Evolutionary conservation across 1,140 invertebrate genomes (phyloP).

Genomic region (Drosophila yakuba): DNA sequence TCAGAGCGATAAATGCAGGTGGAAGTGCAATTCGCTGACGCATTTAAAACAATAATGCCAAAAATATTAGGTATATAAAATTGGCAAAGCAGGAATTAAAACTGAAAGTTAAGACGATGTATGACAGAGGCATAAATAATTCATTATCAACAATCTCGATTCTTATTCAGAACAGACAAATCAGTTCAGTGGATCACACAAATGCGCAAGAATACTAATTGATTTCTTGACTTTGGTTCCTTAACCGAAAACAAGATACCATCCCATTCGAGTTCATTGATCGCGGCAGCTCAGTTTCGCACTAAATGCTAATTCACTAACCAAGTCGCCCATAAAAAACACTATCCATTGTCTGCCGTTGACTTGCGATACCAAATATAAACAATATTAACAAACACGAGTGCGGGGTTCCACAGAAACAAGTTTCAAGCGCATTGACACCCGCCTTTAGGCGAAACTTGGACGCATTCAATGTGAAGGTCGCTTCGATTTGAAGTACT

Average conservation of each 20-base stretch:
- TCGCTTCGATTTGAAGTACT: conserved; percentile 43
- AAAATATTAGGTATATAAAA: conserved; percentile 9
- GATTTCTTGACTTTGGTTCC: conserved; percentile 48
- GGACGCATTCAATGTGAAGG: conserved; percentile 77
- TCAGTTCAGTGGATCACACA: conserved; percentile 47
- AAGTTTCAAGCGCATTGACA: conserved; percentile 70
- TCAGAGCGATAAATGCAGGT: conserved; percentile 42
- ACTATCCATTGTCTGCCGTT: conserved; percentile 54
- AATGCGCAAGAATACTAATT: conserved; percentile 33
- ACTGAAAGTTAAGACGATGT: not conserved
- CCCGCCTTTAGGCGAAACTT: conserved; percentile 29
- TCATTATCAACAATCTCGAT: conserved; percentile 13
- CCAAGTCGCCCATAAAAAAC: conserved; percentile 56
- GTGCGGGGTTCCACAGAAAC: conserved; percentile 45
- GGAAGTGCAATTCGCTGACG: conserved; percentile 46
- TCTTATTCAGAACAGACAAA: conserved; percentile 33
- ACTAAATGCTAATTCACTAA: conserved; percentile 65
- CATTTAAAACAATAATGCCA: conserved; percentile 16
- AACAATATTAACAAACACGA: conserved; percentile 57
- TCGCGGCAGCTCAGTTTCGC: conserved; percentile 51
- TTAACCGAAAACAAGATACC: conserved; percentile 60
- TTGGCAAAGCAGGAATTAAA: conserved; percentile 38
- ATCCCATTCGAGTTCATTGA: conserved; percentile 65
- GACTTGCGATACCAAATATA: conserved; percentile 68
- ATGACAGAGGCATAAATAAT: conserved; percentile 16